Evolutionary conservation across 2,888 invertebrate genomes (phyloP).

Genomic region (Latheticus oryzae): DNA sequence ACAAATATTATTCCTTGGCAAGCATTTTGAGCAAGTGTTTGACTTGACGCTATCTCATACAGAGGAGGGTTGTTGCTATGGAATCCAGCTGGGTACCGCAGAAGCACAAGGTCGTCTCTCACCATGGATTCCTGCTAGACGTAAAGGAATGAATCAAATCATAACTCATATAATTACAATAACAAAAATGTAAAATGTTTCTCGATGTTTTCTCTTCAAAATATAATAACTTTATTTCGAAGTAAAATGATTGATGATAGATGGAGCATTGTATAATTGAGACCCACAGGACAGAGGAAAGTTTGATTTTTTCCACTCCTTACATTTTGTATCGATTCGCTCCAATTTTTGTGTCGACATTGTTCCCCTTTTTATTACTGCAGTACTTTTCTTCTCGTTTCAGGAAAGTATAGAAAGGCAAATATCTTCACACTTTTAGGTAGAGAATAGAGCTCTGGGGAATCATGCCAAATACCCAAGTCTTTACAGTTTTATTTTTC

Average conservation of each 20-base stretch:
- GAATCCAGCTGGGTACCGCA: slow-evolving; percentile 51
- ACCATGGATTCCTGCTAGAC: slow-evolving; percentile 44
- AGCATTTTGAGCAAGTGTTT: slow-evolving; percentile 47
- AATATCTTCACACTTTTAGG: slow-evolving; percentile 39
- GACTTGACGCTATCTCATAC: slow-evolving; percentile 53
- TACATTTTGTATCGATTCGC: slow-evolving; percentile 41
- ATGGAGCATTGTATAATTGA: slow-evolving; percentile 6
- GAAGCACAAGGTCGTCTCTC: slow-evolving; percentile 48
- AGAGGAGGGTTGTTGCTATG: slow-evolving; percentile 56
- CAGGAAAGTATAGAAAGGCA: slow-evolving; percentile 28
- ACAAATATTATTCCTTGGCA: too few species aligned
- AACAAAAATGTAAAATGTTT: too few species aligned
- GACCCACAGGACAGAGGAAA: slow-evolving; percentile 2
- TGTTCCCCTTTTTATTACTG: slow-evolving; percentile 45
- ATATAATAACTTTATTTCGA: too few species aligned
- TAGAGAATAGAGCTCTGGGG: slow-evolving; percentile 41
- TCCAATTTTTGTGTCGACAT: slow-evolving; percentile 39
- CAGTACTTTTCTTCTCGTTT: slow-evolving; percentile 40
- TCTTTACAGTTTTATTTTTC: slow-evolving; percentile 40
- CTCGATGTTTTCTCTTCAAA: too few species aligned
- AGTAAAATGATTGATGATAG: slow-evolving; percentile 10
- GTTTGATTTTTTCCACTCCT: slow-evolving; percentile 9
- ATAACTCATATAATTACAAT: not conserved
- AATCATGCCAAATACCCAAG: slow-evolving; percentile 46
- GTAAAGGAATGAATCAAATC: slow-evolving; percentile 8